Evolutionary conservation across 2,888 invertebrate species (phyloP), one percentile per base, ranked within the genome.

Genomic region (Lissonota sp.): DNA sequence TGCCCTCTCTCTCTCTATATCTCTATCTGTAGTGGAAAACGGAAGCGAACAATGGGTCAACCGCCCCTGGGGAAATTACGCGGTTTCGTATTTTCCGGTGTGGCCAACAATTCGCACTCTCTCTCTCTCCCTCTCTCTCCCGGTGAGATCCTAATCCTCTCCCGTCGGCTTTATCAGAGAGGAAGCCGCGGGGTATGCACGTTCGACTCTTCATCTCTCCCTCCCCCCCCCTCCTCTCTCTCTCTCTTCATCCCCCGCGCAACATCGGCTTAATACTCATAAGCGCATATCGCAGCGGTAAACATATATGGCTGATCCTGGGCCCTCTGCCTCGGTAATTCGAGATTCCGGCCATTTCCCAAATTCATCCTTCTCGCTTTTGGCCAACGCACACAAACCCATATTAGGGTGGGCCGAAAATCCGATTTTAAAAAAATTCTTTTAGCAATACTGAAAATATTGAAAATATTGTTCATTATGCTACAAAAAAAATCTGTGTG

Each of bases 41-140:
- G 77, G 77, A 77, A 81, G 73, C 70, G 64, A 73, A 81, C 80
- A 81, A 81, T 81, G 76, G 82, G 74, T 79, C 83, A 80, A 82
- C 74, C 44, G 70, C 72, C 83, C 77, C 82, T 75, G 66, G 83
- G 83, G 83, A 84, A 84, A 84, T 84, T 82, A 84, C 69, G 82
- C 78, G 77, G 79, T 84, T 82, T 82, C 74, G 82, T 67, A 82
- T 82, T 80, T 84, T 84, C 77, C 80, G 80, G 77, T 26, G 26
- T 73, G 69, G 73, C 73, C 80, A 64, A 70, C 66, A 63, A 44
- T 58, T 78, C 66, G 42, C 55, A 16, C 79, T 67, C 51, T 72
- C 70, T 67, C 76, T 70, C 58, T 66, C 53, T 66, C 71, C 37
- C 62, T 63, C 66, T 62, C 66, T 53, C 44, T 51, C 58, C 42